Evolutionary conservation across 2,113 vertebrate genomes (phyloP).

Genomic region (Ciconia boyciana): DNA sequence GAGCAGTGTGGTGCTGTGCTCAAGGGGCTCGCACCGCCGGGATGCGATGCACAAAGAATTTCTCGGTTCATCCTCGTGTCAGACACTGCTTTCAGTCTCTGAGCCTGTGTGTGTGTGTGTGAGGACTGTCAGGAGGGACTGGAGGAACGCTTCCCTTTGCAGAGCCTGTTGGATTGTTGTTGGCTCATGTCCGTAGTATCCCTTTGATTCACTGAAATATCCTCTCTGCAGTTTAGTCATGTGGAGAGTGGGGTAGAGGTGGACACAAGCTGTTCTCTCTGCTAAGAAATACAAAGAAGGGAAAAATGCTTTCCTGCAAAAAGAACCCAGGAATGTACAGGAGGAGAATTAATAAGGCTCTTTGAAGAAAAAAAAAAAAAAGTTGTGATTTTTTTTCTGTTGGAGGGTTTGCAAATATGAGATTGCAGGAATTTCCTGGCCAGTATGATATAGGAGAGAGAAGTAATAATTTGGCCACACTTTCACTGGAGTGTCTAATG

Average conservation of each 20-base stretch:
- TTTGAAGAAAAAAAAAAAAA: background rate
- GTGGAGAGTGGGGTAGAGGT: background rate
- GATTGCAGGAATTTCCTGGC: background rate
- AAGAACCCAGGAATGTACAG: background rate
- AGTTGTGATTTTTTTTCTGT: background rate
- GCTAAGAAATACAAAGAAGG: background rate
- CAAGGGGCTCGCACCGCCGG: fast-evolving
- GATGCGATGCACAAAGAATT: background rate
- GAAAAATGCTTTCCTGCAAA: background rate
- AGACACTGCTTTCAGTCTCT: background rate
- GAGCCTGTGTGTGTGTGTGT: background rate
- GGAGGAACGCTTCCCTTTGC: background rate
- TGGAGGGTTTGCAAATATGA: background rate
- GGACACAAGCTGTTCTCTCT: slow-evolving; percentile 9
- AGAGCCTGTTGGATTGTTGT: background rate
- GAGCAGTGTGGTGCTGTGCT: background rate
- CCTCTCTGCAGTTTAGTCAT: background rate
- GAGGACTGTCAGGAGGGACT: background rate
- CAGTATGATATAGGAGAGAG: background rate
- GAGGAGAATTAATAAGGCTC: background rate
- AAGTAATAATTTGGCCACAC: background rate
- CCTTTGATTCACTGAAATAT: background rate
- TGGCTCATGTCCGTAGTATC: background rate
- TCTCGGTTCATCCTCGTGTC: background rate
- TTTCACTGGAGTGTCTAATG: background rate